Percentiles rank a stretch among this genome's conserved stretches.
Conservation (phyloP, 2,113 vertebrate genomes). For the Alligator mississippiensis region DNA sequence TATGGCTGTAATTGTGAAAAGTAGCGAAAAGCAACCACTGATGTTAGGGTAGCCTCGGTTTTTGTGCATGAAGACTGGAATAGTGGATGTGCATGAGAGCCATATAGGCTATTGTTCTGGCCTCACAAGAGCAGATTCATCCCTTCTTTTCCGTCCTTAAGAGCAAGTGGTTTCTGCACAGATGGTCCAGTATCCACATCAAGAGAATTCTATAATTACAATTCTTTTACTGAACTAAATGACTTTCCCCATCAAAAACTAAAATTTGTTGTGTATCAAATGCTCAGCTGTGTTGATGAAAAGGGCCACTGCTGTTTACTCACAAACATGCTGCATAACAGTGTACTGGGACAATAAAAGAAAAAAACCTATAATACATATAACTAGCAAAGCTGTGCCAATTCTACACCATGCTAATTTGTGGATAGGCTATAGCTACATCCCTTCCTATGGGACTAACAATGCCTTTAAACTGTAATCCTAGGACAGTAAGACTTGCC, state of each 20-base stretch:
- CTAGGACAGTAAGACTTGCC: neutral
- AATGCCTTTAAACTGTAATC: neutral
- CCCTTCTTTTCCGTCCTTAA: neutral
- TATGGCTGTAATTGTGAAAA: neutral
- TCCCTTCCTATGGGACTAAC: neutral
- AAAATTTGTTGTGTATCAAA: neutral
- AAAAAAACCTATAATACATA: neutral
- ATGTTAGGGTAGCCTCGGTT: neutral
- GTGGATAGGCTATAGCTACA: neutral
- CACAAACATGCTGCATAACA: neutral
- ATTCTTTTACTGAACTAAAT: neutral
- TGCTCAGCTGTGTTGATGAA: fast-evolving
- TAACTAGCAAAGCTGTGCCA: neutral
- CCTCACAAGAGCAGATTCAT: neutral
- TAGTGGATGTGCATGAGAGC: neutral
- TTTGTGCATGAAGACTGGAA: neutral
- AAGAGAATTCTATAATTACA: neutral
- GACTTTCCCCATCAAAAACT: neutral
- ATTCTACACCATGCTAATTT: neutral
- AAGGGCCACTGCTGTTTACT: neutral
- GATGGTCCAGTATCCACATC: neutral
- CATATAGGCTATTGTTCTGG: neutral
- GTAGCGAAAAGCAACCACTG: neutral
- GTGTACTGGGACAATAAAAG: neutral
- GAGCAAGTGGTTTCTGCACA: neutral